These are phyloP conservation scores for Caiman crocodilus DNA, from an alignment of 2,797 vertebrate genomes.

Conservation along the genomic window DNA sequence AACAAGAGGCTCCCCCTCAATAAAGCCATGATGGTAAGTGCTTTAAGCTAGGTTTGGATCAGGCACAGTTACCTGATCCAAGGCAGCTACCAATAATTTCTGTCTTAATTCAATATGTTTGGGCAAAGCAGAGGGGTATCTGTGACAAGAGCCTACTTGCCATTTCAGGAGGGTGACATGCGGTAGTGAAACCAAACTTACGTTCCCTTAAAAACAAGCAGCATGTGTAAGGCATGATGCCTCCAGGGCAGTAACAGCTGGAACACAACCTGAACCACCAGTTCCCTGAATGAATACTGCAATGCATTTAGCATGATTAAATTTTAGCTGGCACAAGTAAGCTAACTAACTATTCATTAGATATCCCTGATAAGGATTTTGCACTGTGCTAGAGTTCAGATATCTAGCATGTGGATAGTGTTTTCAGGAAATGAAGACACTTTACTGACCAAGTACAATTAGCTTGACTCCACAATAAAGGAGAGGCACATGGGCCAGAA, in stretches of 20 bases:
- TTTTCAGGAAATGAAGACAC: background rate
- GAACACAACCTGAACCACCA: no score
- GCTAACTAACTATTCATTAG: background rate
- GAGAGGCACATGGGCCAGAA: background rate
- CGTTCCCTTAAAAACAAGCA: background rate
- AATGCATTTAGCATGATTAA: background rate
- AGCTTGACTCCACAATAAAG: background rate
- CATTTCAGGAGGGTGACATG: background rate
- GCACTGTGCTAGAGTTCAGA: background rate
- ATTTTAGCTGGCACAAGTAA: background rate
- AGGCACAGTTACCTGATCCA: background rate
- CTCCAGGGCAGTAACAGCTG: no score
- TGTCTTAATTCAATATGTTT: background rate
- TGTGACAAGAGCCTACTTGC: fast-evolving
- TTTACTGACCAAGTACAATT: background rate
- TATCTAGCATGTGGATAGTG: background rate
- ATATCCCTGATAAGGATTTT: background rate
- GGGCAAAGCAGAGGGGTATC: background rate
- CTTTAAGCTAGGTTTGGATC: background rate
- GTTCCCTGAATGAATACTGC: background rate
- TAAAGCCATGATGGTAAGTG: background rate
- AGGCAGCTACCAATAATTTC: background rate
- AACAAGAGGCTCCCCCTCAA: background rate
- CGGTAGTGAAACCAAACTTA: background rate
- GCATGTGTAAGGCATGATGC: background rate